Conservation (phyloP, 2,113 vertebrate species). For the Xyrauchen texanus region DNA sequence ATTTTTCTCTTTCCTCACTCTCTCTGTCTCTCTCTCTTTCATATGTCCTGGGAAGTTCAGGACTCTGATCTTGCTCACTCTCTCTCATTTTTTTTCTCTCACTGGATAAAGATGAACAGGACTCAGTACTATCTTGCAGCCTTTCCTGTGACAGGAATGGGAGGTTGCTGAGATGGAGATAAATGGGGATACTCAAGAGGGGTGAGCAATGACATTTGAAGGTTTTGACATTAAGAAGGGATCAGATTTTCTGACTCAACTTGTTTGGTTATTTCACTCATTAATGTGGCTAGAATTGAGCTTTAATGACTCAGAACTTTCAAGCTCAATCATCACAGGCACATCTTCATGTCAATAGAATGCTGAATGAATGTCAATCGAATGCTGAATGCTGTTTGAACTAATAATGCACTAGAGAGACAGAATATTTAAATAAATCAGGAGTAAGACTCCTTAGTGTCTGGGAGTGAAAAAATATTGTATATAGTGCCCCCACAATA, state of each 20-base stretch:
- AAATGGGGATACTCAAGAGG: conserved; percentile 9
- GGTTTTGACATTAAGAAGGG: conserved; percentile 40
- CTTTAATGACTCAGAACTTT: conserved; percentile 39
- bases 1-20: neutral
- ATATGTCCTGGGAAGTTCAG: neutral
- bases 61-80: conserved; percentile 7
- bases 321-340: conserved; percentile 11
- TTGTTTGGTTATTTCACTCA: conserved; percentile 37
- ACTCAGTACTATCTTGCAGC: conserved; percentile 17
- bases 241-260: conserved; percentile 27
- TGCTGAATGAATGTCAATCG: too few relatives aligned
- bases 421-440: conserved; percentile 14
- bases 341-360: conserved; percentile 14
- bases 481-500: too few relatives aligned
- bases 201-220: conserved; percentile 29
- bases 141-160: conserved; percentile 6
- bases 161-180: conserved; percentile 29
- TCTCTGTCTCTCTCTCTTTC: neutral
- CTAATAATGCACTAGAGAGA: neutral
- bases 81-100: neutral
- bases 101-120: conserved; percentile 15
- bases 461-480: too few relatives aligned
- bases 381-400: neutral
- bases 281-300: conserved; percentile 37
- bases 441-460: neutral